Percentiles rank a stretch among this genome's conserved stretches.
These are phyloP conservation scores for Phlogophora meticulosa DNA, from an alignment of 2,888 invertebrate species.

Conservation along the genomic window DNA sequence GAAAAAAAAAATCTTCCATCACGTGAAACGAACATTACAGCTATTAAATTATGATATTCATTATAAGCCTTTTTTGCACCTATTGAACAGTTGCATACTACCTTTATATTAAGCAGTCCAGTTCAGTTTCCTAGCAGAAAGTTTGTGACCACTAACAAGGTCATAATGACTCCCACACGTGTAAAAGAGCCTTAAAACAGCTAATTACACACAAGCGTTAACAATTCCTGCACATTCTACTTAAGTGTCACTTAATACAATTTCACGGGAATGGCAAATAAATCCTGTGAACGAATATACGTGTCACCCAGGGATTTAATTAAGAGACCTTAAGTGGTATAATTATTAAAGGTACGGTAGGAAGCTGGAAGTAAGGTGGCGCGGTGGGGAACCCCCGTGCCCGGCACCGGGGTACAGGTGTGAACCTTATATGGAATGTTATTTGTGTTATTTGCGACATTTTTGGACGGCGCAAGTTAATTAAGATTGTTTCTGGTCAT, in stretches of 20 bases:
- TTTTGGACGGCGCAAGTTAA: slow-evolving; percentile 34
- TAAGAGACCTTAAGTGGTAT: slow-evolving; percentile 77
- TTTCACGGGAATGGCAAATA: slow-evolving; percentile 64
- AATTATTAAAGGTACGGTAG: slow-evolving; percentile 76
- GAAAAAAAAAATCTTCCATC: not conserved
- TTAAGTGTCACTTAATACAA: slow-evolving; percentile 43
- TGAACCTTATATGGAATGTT: slow-evolving; percentile 28
- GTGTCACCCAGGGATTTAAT: slow-evolving; percentile 75
- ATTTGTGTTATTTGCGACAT: slow-evolving; percentile 35
- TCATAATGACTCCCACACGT: not conserved
- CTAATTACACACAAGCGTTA: slow-evolving; percentile 33
- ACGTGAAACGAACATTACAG: slow-evolving; percentile 24
- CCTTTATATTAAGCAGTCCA: not conserved
- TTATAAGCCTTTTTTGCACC: not conserved
- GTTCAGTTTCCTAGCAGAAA: not conserved
- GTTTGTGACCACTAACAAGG: not conserved
- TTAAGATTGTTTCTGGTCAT: slow-evolving; percentile 52
- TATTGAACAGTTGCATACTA: not conserved
- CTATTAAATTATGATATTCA: not conserved
- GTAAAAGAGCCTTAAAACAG: slow-evolving; percentile 20
- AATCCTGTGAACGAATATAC: slow-evolving; percentile 68
- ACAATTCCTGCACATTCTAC: slow-evolving; percentile 29
- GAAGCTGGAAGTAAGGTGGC: slow-evolving; percentile 60
- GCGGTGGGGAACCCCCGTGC: slow-evolving; percentile 5
- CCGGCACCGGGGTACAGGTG: slow-evolving; percentile 30